Percentiles rank a stretch among this genome's conserved stretches.
Evolutionary conservation across 2,888 invertebrate species (phyloP).

Genomic region (Drepana falcataria): DNA sequence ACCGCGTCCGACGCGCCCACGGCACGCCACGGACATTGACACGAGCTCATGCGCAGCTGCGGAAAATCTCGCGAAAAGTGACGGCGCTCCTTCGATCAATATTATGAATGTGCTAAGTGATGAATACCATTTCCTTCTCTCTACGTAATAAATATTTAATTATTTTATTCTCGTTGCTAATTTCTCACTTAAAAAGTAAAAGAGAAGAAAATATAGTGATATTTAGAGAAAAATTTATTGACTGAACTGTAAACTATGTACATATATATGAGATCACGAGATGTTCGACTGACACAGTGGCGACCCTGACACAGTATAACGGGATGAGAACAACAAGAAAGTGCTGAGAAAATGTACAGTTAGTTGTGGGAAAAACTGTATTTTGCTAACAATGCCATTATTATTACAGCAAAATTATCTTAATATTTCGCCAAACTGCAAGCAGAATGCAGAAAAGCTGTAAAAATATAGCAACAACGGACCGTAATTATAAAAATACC

Average conservation of each 20-base stretch:
- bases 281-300: no score
- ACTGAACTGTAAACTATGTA: no score
- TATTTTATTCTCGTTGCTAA: no score
- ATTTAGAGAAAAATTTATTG: no score
- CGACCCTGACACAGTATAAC: no score
- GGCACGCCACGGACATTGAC: neutral
- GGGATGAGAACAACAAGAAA: neutral
- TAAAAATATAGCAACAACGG: neutral
- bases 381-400: neutral
- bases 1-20: neutral
- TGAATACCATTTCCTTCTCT: no score
- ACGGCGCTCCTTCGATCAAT: no score
- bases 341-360: neutral
- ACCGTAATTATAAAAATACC: conserved; percentile 1
- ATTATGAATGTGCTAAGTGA: no score
- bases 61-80: neutral
- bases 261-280: no score
- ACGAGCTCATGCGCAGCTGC: neutral
- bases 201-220: no score
- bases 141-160: no score
- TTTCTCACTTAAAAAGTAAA: no score
- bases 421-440: neutral
- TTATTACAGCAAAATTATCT: neutral
- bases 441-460: neutral
- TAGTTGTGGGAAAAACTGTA: neutral